Evolutionary conservation across 2,113 vertebrate genomes (phyloP), one percentile per base, ranked within the genome.

Genomic region (Panthera uncia): DNA sequence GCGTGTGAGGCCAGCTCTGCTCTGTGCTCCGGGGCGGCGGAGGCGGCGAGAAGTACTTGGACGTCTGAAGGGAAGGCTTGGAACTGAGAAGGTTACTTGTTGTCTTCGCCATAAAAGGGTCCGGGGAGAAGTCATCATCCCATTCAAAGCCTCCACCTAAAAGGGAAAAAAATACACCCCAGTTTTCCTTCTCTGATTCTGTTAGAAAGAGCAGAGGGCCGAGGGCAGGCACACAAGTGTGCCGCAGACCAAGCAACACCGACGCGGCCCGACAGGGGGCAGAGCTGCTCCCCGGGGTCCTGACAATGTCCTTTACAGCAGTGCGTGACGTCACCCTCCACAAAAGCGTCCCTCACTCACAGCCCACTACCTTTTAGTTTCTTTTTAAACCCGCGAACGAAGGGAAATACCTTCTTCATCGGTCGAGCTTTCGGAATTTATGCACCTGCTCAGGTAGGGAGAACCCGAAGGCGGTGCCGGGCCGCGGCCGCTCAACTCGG

Each of bases 351-450:
- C 50, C 61, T 14, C 16, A 9, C 19, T 79, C 61, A 25, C 36
- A 71, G 3, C 13, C 36, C 33, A 12, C 3, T n/a, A 65, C 2
- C 0, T 85, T 4, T 41, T 2, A 48, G 38, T 48, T 82, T 87
- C 41, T 16, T 8, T 38, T 38, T 19, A 87, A 95, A 48, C 63
- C 27, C 15, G 2, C 1, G 16, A n/a, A 3, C 3, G 31, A 52
- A n/a, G 74, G 9, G 25, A 50, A 57, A 91, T 99, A 99, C 99
- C 99, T 99, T 99, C 99, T 99, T 99, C 99, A 36, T 99, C 99
- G 0, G 99, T 99, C 79, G 99, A 99, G 92, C 99, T 99, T 94
- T 99, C 99, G 0, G 99, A 99, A 98, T 99, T 99, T 74, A 99
- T 98, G 96, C 99, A 99, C 95, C 99, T 99, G 98, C 99, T 99